A percentile compares a stretch with the other conserved stretches of the same genome.
Evolutionary conservation across 2,113 vertebrate species (phyloP).

Genomic region (Sinosuthora webbiana): DNA sequence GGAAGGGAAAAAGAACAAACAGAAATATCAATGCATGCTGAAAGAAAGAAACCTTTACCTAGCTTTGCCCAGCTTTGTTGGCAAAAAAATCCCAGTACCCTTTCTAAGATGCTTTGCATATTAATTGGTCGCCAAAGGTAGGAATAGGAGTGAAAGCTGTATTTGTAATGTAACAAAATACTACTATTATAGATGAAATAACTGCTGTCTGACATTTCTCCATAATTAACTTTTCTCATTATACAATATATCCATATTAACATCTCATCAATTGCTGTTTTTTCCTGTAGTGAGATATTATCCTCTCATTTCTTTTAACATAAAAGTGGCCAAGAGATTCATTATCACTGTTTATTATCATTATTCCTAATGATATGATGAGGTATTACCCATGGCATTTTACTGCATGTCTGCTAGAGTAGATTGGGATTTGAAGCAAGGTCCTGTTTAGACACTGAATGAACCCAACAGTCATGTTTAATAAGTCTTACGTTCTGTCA

Average conservation of each 20-base stretch:
- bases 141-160: background rate
- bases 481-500: slow-evolving; percentile 25
- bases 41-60: background rate
- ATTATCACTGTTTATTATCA: slow-evolving; percentile 25
- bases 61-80: background rate
- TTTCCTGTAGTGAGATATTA: background rate
- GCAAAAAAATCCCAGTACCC: background rate
- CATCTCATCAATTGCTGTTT: background rate
- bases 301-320: background rate
- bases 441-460: background rate
- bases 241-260: background rate
- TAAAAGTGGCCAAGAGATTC: slow-evolving; percentile 39
- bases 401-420: background rate
- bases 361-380: slow-evolving; percentile 26
- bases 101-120: background rate
- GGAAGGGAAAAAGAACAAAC: background rate
- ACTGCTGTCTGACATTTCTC: background rate
- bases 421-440: background rate
- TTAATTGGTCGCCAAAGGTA: background rate
- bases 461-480: slow-evolving; percentile 30
- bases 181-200: background rate
- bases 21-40: background rate
- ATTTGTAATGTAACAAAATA: background rate
- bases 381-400: background rate
- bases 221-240: background rate